These are phyloP conservation scores for Bombylius discolor DNA, from an alignment of 2,888 invertebrate species.

Conservation along the genomic window DNA sequence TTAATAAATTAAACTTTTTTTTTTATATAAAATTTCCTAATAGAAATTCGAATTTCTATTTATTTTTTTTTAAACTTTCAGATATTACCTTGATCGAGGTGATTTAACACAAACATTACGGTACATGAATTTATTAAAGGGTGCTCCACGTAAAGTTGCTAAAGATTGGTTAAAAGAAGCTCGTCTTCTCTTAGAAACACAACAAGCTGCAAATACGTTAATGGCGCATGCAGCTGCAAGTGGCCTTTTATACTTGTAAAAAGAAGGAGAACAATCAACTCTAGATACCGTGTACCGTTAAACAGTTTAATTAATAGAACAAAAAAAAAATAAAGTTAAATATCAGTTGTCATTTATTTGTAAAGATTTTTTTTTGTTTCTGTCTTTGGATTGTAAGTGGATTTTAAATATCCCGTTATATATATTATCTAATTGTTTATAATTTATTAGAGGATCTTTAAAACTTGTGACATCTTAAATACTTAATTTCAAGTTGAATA, in stretches of 20 bases:
- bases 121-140: slow-evolving; percentile 75
- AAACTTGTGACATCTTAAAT: too few relatives aligned
- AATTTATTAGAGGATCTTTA: too few relatives aligned
- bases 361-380: not conserved
- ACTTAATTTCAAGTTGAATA: too few relatives aligned
- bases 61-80: not conserved
- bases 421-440: too few relatives aligned
- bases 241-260: slow-evolving; percentile 35
- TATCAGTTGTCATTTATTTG: slow-evolving; percentile 5
- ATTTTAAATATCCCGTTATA: too few relatives aligned
- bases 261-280: not conserved
- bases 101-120: slow-evolving; percentile 73
- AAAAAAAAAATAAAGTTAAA: too few relatives aligned
- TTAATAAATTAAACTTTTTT: slow-evolving; percentile 26
- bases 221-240: slow-evolving; percentile 79
- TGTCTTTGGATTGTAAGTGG: too few relatives aligned
- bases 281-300: too few relatives aligned
- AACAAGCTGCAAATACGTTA: slow-evolving; percentile 79
- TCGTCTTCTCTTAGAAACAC: slow-evolving; percentile 68
- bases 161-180: slow-evolving; percentile 79
- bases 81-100: slow-evolving; percentile 65
- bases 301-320: too few relatives aligned
- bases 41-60: not conserved
- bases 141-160: slow-evolving; percentile 77
- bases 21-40: not conserved